Evolutionary conservation across 2,113 vertebrate genomes (phyloP).

Genomic region (Manacus vitellinus): DNA sequence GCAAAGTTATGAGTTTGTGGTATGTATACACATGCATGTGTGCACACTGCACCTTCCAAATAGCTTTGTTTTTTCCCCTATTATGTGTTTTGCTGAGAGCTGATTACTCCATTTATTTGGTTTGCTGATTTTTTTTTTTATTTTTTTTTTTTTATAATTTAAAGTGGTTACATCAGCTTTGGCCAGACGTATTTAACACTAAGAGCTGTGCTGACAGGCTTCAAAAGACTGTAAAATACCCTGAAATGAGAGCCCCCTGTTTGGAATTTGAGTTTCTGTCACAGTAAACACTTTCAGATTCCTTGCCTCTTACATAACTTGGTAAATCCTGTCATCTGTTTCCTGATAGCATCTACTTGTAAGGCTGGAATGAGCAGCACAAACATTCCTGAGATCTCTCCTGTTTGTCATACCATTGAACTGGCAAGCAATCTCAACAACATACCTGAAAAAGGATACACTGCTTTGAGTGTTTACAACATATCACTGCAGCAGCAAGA

Average conservation of each 20-base stretch:
- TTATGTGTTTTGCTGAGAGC: neutral
- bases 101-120: neutral
- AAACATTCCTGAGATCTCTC: slow-evolving; percentile 49
- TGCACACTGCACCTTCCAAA: neutral
- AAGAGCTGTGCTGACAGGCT: neutral
- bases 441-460: slow-evolving; percentile 3
- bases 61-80: neutral
- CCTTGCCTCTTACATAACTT: neutral
- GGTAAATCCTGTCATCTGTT: slow-evolving; percentile 19
- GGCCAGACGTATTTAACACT: neutral
- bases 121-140: neutral
- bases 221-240: neutral
- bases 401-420: neutral
- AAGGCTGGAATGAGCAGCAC: slow-evolving; percentile 29
- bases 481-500: neutral
- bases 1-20: neutral
- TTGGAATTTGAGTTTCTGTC: slow-evolving; percentile 25
- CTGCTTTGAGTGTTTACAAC: neutral
- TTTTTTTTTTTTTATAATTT: neutral
- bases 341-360: slow-evolving; percentile 44
- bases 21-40: fast-evolving
- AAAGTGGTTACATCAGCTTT: neutral
- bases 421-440: neutral
- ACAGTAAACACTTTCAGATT: neutral
- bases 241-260: neutral